These are phyloP conservation scores for Unio pictorum DNA, from an alignment of 2,888 invertebrate species.

Conservation along the genomic window DNA sequence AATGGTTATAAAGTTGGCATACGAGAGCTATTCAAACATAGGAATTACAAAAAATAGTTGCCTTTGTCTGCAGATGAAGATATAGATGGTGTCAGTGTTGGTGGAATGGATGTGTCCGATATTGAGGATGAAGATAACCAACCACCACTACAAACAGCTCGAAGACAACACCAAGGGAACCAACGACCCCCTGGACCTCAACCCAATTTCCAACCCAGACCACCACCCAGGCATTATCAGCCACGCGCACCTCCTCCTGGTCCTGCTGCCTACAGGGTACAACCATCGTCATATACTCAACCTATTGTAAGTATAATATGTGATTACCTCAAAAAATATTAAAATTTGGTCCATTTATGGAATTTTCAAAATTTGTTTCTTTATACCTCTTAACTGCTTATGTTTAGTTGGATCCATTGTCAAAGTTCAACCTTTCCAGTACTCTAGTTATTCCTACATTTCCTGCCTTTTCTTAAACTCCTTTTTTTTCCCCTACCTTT, in stretches of 20 bases:
- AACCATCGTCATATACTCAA: slow-evolving; percentile 16
- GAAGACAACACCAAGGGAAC: slow-evolving; percentile 25
- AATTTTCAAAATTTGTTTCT: too few relatives aligned
- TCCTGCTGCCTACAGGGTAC: not conserved
- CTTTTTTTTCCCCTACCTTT: too few relatives aligned
- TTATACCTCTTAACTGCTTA: too few relatives aligned
- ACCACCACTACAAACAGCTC: slow-evolving; percentile 19
- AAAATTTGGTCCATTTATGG: too few relatives aligned
- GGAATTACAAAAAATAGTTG: not conserved
- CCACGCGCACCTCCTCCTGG: slow-evolving; percentile 5
- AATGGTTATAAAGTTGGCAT: too few relatives aligned
- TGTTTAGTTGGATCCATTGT: too few relatives aligned
- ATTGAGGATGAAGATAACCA: slow-evolving; percentile 54
- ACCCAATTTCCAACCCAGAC: slow-evolving; percentile 18
- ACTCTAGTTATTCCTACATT: too few relatives aligned
- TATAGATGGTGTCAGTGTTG: slow-evolving; percentile 64
- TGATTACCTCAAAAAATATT: too few relatives aligned
- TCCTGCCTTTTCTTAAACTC: too few relatives aligned
- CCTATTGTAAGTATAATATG: slow-evolving; percentile 18
- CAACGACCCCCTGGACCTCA: slow-evolving; percentile 8
- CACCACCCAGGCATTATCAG: slow-evolving; percentile 10
- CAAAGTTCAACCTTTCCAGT: too few relatives aligned
- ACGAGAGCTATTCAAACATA: too few relatives aligned
- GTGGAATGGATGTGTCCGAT: slow-evolving; percentile 69
- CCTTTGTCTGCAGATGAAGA: slow-evolving; percentile 41